phyloP scores from a whole-genome alignment of 2,113 vertebrate species.

The Falcunculus frontatus region DNA sequence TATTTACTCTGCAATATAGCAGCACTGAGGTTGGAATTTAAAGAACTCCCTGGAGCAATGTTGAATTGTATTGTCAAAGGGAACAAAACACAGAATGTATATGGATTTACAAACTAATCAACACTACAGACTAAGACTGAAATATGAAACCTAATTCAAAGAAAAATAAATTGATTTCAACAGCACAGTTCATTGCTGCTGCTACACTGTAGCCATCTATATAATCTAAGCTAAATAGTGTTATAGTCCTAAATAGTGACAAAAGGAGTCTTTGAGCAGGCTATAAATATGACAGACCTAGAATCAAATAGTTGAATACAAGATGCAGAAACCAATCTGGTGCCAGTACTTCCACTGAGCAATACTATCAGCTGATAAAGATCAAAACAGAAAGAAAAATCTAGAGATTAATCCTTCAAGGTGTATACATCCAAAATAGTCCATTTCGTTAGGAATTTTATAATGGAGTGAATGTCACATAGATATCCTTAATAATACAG shows the following conservation, averaged over 20 bases:
- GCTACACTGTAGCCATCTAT: conserved; percentile 78
- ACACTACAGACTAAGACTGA: conserved; percentile 10
- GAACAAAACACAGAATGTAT: conserved; percentile 65
- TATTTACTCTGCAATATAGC: conserved; percentile 48
- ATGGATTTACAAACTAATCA: conserved; percentile 49
- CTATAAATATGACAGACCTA: conserved; percentile 16
- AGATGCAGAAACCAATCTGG: conserved; percentile 16
- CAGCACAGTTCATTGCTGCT: conserved; percentile 68
- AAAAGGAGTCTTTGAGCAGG: conserved; percentile 21
- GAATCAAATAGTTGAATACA: conserved; percentile 5
- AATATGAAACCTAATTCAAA: conserved; percentile 35
- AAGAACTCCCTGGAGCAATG: conserved; percentile 31
- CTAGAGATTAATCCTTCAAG: conserved; percentile 47
- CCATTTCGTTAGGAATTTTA: conserved; percentile 68
- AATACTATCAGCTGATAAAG: conserved; percentile 54
- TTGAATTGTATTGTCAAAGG: conserved; percentile 60
- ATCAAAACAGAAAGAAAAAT: conserved; percentile 44
- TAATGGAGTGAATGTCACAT: conserved; percentile 89
- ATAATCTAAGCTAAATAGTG: conserved; percentile 60
- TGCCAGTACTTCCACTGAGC: conserved; percentile 42
- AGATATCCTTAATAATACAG: conserved; percentile 86
- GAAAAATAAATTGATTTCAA: conserved; percentile 22
- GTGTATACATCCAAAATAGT: conserved; percentile 52
- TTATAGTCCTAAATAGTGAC: conserved; percentile 49
- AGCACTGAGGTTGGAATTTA: conserved; percentile 50